Conservation (phyloP, 2,113 vertebrate genomes). For the Bubo blakistoni region DNA sequence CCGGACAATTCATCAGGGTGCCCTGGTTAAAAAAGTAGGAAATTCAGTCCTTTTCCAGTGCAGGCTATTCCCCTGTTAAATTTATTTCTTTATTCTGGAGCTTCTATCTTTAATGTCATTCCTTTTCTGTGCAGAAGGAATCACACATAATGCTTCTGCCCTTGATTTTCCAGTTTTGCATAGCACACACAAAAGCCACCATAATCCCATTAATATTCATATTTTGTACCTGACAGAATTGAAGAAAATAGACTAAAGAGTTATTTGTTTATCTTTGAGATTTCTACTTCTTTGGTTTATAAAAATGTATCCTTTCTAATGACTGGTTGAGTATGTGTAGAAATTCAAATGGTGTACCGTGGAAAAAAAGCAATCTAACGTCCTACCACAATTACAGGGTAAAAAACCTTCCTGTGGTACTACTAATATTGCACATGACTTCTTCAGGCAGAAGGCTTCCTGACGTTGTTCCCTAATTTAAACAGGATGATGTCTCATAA, state of each 20-base stretch:
- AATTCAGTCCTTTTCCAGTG: neutral
- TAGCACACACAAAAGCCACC: neutral
- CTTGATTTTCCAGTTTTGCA: neutral
- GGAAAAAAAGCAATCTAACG: neutral
- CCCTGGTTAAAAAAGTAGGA: neutral
- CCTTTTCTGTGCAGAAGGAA: neutral
- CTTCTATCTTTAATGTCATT: neutral
- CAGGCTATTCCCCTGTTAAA: neutral
- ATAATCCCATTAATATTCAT: neutral
- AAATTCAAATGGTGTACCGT: neutral
- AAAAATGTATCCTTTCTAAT: neutral
- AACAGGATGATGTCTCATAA: neutral
- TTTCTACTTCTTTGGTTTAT: slow-evolving; percentile 19
- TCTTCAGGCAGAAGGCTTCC: neutral
- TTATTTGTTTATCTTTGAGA: neutral
- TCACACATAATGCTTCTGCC: neutral
- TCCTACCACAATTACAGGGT: neutral
- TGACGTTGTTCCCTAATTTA: neutral
- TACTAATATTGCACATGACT: neutral
- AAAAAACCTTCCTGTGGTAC: neutral
- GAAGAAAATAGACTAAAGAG: neutral
- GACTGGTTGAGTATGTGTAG: neutral
- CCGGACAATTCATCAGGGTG: neutral
- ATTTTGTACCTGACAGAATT: neutral
- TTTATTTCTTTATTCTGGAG: neutral